Base-by-base conservation (phyloP, 2,797 vertebrate genomes). In the Columba guinea region DNA sequence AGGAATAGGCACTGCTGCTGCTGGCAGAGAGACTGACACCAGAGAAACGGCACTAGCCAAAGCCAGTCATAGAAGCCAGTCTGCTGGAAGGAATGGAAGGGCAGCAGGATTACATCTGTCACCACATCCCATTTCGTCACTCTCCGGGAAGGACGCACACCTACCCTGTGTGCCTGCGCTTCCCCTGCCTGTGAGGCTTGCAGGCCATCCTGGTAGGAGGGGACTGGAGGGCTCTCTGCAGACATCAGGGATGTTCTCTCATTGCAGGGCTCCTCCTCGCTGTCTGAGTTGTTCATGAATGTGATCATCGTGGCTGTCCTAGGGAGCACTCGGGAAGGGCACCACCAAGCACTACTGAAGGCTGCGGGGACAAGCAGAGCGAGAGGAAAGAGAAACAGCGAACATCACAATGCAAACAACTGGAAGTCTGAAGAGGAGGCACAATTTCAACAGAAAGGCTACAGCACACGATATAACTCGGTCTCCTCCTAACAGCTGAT, bases 221-320 rank as follows among this genome's bases (percentile, higher is more conserved):
- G 98, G 0, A 98, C 84, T 0, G 93, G 84, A 3, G 99, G 99
- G 76, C 98, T 99, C 97, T 99, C 98, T 0, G 98, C 97, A 5
- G 98, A 98, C 92, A 99, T 99, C 97, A 99, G 95, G 15, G 99
- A 99, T 3, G 99, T 98, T 96, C 99, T 98, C 95, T 99, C 99
- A n/a, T 98, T 99, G 92, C 98, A 99, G 23, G 97, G 97, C 90
- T 99, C 99, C 14, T 99, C 99, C 41, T 99, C 99, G 0, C 99
- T 99, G 96, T 99, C 99, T 0, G 99, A 99, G 37, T 97, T 96
- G 93, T 98, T 98, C 99, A 99, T 99, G 97, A 98, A 98, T 0
- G 96, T 94, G 89, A 97, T 96, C 98, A 98, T 98, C 5, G 13
- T 96, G 3, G 13, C 68, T 19, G 14, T 76, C 89, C 67, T 5